A percentile compares a stretch with the other conserved stretches of the same genome.
These are phyloP conservation scores for Semicossyphus pulcher DNA, from an alignment of 2,113 vertebrate genomes.

Conservation along the genomic window DNA sequence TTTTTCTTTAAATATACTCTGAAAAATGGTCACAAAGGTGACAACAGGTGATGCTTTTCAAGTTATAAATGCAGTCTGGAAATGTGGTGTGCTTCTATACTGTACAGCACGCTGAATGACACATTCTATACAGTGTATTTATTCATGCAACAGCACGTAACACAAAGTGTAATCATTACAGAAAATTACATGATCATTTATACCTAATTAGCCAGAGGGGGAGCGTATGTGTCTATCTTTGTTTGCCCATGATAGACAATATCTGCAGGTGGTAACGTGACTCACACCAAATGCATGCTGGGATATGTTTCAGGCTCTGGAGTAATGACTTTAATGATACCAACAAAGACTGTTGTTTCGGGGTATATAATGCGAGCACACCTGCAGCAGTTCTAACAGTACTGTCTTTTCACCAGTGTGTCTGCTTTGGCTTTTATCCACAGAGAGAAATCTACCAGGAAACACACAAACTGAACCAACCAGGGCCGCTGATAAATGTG, in stretches of 20 bases:
- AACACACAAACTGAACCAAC: not conserved
- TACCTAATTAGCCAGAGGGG: not conserved
- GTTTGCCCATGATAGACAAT: not conserved
- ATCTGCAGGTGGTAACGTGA: not conserved
- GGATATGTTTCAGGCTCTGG: not conserved
- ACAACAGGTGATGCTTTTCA: no score
- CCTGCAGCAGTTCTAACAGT: not conserved
- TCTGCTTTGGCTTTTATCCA: not conserved
- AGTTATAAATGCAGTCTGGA: no score
- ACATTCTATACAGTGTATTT: not conserved
- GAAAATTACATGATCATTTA: not conserved
- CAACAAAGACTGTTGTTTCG: not conserved
- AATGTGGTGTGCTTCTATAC: not conserved
- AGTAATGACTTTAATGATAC: not conserved
- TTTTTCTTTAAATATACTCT: not conserved
- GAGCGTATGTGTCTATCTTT: not conserved
- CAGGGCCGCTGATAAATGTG: not conserved
- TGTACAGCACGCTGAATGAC: not conserved
- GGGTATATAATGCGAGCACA: not conserved
- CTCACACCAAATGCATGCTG: not conserved
- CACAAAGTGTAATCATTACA: not conserved
- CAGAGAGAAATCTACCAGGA: not conserved
- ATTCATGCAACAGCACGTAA: not conserved
- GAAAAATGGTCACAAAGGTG: no score
- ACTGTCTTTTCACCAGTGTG: not conserved